phyloP scores from a whole-genome alignment of 64 coral and sea anemone genomes.

The Cladopsammia gracilis region DNA sequence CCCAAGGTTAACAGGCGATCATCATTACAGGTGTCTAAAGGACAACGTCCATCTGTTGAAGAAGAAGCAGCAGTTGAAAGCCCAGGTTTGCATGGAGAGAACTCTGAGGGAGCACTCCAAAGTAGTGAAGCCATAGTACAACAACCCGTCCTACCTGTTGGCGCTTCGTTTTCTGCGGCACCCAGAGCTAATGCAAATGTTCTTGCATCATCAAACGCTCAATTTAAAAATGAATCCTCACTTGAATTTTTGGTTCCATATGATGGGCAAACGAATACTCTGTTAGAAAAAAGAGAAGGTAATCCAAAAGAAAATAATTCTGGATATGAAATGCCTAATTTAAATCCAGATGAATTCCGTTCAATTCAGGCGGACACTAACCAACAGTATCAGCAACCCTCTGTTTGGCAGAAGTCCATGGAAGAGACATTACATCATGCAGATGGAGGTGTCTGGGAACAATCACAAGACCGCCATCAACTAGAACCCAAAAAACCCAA shows the following conservation, averaged over 20 bases:
- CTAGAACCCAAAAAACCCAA: background rate
- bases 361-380: background rate
- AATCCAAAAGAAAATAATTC: background rate
- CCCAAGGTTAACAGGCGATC: background rate
- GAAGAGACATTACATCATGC: conserved; percentile 24
- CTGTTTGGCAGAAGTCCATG: conserved; percentile 22
- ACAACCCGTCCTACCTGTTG: background rate
- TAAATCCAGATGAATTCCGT: background rate
- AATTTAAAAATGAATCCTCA: conserved; percentile 13
- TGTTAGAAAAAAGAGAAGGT: background rate
- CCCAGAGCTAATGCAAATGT: conserved; percentile 41
- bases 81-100: background rate
- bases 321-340: background rate
- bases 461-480: conserved; percentile 17
- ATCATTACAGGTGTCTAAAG: conserved; percentile 6
- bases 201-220: conserved; percentile 16
- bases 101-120: background rate
- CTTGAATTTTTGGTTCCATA: conserved; percentile 9
- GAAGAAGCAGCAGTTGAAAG: background rate
- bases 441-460: conserved; percentile 34
- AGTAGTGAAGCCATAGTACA: background rate
- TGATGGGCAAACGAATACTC: conserved; percentile 11
- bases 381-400: conserved; percentile 28
- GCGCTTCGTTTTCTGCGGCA: background rate
- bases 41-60: background rate